Conservation (phyloP, 2,113 vertebrate genomes). For the Phalacrocorax brasilianus region DNA sequence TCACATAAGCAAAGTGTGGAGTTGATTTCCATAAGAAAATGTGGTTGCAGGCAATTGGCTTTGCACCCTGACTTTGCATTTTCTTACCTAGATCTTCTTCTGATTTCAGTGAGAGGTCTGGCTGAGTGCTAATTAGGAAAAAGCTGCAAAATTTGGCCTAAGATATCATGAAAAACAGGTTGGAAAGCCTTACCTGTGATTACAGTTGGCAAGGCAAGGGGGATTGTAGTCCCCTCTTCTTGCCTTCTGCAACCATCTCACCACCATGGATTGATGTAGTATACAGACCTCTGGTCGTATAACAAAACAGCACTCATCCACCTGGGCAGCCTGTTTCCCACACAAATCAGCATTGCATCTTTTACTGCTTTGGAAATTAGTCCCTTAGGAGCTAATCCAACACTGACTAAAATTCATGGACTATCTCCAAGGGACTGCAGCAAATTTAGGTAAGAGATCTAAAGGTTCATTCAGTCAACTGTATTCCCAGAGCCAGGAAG, state of each 20-base stretch:
- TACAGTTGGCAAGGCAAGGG: not conserved
- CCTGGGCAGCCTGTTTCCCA: not conserved
- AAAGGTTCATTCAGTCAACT: not conserved
- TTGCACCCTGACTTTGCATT: not conserved
- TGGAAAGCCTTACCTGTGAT: not conserved
- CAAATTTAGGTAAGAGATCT: not conserved
- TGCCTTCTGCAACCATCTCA: rapidly evolving
- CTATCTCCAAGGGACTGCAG: not conserved
- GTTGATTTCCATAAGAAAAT: not conserved
- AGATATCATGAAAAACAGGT: not conserved
- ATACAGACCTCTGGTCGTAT: not conserved
- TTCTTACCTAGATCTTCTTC: not conserved
- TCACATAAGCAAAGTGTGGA: rapidly evolving
- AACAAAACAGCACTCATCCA: not conserved
- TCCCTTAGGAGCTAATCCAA: not conserved
- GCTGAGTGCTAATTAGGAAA: not conserved
- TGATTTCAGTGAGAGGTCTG: not conserved
- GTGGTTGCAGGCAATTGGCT: not conserved
- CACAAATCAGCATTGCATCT: not conserved
- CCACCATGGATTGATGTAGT: no score
- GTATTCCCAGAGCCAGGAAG: not conserved
- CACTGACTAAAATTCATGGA: not conserved
- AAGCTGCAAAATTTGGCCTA: not conserved
- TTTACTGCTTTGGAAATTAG: not conserved
- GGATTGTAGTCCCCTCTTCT: not conserved